Conservation (phyloP, 1,140 invertebrate genomes). For the Calephelis virginiensis region DNA sequence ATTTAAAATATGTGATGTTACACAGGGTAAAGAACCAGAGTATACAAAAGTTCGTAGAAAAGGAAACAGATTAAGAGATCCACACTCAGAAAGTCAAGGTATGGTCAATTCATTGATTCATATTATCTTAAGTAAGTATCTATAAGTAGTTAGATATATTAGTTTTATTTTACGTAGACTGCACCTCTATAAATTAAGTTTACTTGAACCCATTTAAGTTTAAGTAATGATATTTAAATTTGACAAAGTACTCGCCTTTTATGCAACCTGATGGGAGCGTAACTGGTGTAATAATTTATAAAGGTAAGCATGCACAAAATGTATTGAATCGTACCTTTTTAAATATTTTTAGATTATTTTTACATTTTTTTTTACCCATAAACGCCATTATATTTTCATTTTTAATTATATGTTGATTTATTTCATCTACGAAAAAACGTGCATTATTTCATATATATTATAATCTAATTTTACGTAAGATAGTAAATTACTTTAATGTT, state of each 20-base stretch:
- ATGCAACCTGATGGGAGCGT: constrained; percentile 76
- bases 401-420: not conserved
- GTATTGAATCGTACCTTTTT: constrained; percentile 53
- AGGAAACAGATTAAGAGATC: constrained; percentile 85
- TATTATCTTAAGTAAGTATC: constrained; percentile 44
- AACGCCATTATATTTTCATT: not conserved
- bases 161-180: constrained; percentile 71
- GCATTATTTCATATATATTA: not conserved
- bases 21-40: constrained; percentile 87
- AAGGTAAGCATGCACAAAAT: constrained; percentile 77
- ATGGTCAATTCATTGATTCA: constrained; percentile 35
- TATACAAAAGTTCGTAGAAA: constrained; percentile 90
- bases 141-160: constrained; percentile 72
- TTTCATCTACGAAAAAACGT: not conserved
- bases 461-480: not conserved
- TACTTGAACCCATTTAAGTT: constrained; percentile 68
- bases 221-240: constrained; percentile 69
- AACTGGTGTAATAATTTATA: constrained; percentile 76
- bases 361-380: not conserved
- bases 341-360: constrained; percentile 6
- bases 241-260: constrained; percentile 75
- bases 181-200: constrained; percentile 69
- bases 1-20: constrained; percentile 20
- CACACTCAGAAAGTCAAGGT: constrained; percentile 90
- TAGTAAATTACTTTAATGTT: too few species aligned